A percentile compares a stretch with the other conserved stretches of the same genome.
phyloP scores from a whole-genome alignment of 2,888 invertebrate species.

The Himalopsyche kuldschensis region DNA sequence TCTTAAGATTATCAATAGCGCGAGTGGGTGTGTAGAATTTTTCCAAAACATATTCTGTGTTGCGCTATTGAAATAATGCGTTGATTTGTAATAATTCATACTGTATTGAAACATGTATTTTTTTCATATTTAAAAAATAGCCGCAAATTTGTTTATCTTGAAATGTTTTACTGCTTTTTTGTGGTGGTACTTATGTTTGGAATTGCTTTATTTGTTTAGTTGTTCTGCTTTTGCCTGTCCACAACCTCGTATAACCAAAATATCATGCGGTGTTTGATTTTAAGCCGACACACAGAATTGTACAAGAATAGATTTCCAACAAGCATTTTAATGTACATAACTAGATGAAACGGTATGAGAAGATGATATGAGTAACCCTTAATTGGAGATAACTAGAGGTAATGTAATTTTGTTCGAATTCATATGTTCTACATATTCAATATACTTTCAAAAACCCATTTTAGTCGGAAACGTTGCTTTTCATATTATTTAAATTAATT shows the following conservation, averaged over 20 bases:
- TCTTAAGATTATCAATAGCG: no score
- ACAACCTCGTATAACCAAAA: not conserved
- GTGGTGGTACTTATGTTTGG: not conserved
- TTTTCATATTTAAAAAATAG: not conserved
- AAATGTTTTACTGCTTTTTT: not conserved
- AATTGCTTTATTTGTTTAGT: not conserved
- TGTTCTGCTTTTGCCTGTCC: not conserved
- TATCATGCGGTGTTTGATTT: not conserved
- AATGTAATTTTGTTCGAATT: no score
- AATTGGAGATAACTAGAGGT: no score
- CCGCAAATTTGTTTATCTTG: not conserved
- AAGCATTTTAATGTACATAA: not conserved
- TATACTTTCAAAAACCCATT: no score
- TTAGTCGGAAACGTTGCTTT: no score
- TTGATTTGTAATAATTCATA: not conserved
- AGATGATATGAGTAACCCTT: no score
- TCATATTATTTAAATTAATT: no score
- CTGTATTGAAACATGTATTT: not conserved
- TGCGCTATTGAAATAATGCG: not conserved
- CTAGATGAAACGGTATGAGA: not conserved
- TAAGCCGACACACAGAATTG: not conserved
- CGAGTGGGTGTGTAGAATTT: no score
- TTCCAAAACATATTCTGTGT: not conserved
- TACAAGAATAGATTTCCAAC: not conserved
- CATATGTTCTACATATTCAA: no score